Evolutionary conservation across 1,140 invertebrate species (phyloP).

Genomic region (Polypedilum vanderplanki): DNA sequence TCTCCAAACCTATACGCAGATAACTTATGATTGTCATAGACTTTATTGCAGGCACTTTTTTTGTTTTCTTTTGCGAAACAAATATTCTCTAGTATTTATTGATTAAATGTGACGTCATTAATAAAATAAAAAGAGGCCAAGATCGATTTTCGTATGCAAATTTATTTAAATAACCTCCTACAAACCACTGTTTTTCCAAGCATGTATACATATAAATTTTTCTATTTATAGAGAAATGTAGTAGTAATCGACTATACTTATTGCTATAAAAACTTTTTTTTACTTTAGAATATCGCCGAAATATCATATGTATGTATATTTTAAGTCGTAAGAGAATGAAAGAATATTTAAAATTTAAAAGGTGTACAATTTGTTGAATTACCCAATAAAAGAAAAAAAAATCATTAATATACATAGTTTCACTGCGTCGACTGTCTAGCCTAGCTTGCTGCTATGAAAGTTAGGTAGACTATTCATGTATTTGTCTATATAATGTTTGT

Average conservation of each 20-base stretch:
- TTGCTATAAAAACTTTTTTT: not conserved
- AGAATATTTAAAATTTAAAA: conserved; percentile 21
- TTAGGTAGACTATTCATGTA: not conserved
- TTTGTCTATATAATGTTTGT: conserved; percentile 12
- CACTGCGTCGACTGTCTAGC: conserved; percentile 22
- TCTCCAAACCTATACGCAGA: too few species aligned
- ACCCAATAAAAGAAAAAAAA: conserved; percentile 4
- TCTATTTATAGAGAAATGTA: not conserved
- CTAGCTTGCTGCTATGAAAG: not conserved
- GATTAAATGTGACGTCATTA: conserved; percentile 22
- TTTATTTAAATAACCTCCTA: conserved; percentile 7
- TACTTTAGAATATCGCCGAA: not conserved
- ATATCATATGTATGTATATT: not conserved
- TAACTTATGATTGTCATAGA: too few species aligned
- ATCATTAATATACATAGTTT: conserved; percentile 11
- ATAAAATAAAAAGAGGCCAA: conserved; percentile 17
- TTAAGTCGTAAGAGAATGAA: too few species aligned
- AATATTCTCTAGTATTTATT: not conserved
- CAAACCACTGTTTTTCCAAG: not conserved
- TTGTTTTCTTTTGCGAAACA: too few species aligned
- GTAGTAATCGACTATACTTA: not conserved
- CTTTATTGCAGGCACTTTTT: too few species aligned
- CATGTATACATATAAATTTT: not conserved
- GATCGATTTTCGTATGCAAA: conserved; percentile 20
- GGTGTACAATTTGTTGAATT: conserved; percentile 27